phyloP scores from a whole-genome alignment of 2,888 invertebrate species.

The Eurytoma adleriae region DNA sequence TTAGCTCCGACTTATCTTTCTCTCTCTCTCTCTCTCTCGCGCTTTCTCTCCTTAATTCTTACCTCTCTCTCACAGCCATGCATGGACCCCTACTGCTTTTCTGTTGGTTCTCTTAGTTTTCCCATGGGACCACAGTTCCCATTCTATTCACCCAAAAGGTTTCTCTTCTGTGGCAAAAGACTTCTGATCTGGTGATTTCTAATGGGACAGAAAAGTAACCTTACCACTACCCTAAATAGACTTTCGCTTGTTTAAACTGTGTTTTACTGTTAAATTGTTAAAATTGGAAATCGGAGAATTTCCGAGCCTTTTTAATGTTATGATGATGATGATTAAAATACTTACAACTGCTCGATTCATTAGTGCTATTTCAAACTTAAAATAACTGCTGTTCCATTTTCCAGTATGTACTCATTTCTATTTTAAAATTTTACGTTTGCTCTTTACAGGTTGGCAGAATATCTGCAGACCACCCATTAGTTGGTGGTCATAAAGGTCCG shows the following conservation, averaged over 20 bases:
- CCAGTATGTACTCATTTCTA: slow-evolving; percentile 43
- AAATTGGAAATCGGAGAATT: neutral
- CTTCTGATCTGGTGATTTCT: too few species aligned
- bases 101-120: slow-evolving; percentile 39
- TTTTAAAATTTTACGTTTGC: slow-evolving; percentile 40
- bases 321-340: neutral
- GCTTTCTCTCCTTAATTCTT: neutral
- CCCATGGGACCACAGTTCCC: slow-evolving; percentile 5
- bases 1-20: neutral
- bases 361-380: slow-evolving; percentile 34
- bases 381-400: slow-evolving; percentile 51
- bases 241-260: too few species aligned
- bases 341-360: neutral
- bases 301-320: neutral
- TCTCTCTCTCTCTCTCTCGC: neutral
- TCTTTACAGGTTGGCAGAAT: slow-evolving; percentile 91
- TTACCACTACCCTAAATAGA: too few species aligned
- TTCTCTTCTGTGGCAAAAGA: too few species aligned
- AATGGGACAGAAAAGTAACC: too few species aligned
- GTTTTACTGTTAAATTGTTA: neutral
- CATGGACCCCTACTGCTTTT: neutral
- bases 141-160: slow-evolving; percentile 19
- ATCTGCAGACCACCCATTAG: slow-evolving; percentile 94
- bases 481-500: slow-evolving; percentile 97
- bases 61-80: neutral